Evolutionary conservation across 37 sponge, comb jelly and placozoan genomes (phyloP), one percentile per base, ranked within the genome.

Genomic region (Amphimedon queenslandica): DNA sequence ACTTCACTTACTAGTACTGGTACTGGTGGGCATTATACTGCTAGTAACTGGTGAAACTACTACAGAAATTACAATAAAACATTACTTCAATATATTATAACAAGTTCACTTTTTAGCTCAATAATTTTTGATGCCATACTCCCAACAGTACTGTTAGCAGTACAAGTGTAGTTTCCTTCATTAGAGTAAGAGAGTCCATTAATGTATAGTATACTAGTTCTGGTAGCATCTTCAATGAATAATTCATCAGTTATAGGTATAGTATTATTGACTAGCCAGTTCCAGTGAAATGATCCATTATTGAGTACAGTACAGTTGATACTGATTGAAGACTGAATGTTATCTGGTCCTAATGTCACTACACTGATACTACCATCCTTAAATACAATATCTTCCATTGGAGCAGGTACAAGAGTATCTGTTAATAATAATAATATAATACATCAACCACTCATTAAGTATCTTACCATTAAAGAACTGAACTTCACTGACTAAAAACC

Each of bases 401-500:
- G 28, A 47, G 53, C 13, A 18, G 53, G 53, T 47, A 47, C 13
- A 13, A 47, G 53, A 47, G 53, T 13, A 18, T 13, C 53, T 47
- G 53, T 8, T 18, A 47, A 47, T 47, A 13, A 47, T 47, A 47
- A 18, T 47, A 47, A 18, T 18, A 47, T 47, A 47, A 47, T 47
- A 18, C 13, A 47, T 47, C 8, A 47, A 47, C 13, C 13, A 13
- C 13, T 18, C 5, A 25, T 11, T 25, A 60, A 60, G 5, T 25
- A 11, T 28, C 32, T 34, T 41, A 40, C 36, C 40, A 20, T 1
- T 40, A 81, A 66, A 73, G 13, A 81, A 29, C 30, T 37, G 13
- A 8, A 81, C 31, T 72, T 81, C 81, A 75, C 71, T 75, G 53
- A 82, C 3, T 24, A 75, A 18, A 27, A 82, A 58, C 71, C 71